Evolutionary conservation across 1,140 invertebrate genomes (phyloP).

Genomic region (Diuraphis noxia): DNA sequence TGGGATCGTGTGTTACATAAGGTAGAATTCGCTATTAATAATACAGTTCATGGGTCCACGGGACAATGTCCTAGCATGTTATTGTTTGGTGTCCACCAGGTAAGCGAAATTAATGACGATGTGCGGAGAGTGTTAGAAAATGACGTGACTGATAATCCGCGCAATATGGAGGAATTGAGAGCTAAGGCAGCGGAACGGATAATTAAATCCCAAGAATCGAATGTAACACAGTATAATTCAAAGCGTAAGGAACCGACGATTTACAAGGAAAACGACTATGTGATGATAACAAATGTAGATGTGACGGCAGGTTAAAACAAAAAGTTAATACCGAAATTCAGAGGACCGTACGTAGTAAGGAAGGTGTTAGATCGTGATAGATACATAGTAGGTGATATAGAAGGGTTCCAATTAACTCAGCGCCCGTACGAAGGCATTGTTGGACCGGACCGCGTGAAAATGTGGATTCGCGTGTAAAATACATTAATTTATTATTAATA

Average conservation of each 20-base stretch:
- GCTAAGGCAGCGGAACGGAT: background rate
- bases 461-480: too few species aligned
- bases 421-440: background rate
- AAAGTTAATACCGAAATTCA: background rate
- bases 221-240: background rate
- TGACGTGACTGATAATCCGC: too few species aligned
- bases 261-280: background rate
- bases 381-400: background rate
- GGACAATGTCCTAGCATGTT: background rate
- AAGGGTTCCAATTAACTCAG: background rate
- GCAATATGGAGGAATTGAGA: background rate
- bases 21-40: constrained; percentile 54
- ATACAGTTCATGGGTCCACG: constrained; percentile 16
- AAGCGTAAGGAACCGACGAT: background rate
- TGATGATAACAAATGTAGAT: background rate
- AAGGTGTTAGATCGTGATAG: background rate
- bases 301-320: background rate
- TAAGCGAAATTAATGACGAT: too few species aligned
- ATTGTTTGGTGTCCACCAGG: too few species aligned
- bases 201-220: background rate
- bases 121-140: background rate
- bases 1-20: constrained; percentile 25
- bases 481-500: too few species aligned
- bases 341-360: background rate
- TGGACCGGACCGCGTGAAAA: too few species aligned